Evolutionary conservation across 2,888 invertebrate genomes (phyloP).

Genomic region (Nephrotoma flavescens): DNA sequence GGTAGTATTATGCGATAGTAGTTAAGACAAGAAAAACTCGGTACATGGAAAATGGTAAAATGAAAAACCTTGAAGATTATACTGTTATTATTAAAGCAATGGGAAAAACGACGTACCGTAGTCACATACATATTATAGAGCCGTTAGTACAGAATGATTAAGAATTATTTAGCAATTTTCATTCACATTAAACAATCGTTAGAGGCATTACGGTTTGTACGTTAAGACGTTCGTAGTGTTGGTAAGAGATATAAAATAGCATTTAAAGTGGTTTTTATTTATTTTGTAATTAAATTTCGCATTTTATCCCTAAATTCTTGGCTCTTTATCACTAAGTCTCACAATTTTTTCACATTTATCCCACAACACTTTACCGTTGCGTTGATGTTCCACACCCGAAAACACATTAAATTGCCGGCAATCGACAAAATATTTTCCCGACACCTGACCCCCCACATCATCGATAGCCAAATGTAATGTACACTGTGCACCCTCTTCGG

Average conservation of each 20-base stretch:
- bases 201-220: background rate
- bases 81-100: background rate
- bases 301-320: background rate
- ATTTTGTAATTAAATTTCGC: too few species aligned
- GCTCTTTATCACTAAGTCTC: background rate
- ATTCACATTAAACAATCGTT: background rate
- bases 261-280: background rate
- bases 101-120: background rate
- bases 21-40: background rate
- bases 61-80: background rate
- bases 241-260: background rate
- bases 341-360: slow-evolving; percentile 1
- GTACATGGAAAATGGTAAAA: background rate
- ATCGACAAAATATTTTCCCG: background rate
- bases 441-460: background rate
- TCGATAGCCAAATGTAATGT: background rate
- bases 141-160: background rate
- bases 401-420: background rate
- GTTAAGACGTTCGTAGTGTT: background rate
- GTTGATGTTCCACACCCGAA: background rate
- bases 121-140: background rate
- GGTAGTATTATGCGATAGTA: background rate
- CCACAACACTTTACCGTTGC: background rate
- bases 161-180: background rate
- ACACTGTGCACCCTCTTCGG: background rate